phyloP scores from a whole-genome alignment of 2,797 vertebrate species.

The Karalla daura region DNA sequence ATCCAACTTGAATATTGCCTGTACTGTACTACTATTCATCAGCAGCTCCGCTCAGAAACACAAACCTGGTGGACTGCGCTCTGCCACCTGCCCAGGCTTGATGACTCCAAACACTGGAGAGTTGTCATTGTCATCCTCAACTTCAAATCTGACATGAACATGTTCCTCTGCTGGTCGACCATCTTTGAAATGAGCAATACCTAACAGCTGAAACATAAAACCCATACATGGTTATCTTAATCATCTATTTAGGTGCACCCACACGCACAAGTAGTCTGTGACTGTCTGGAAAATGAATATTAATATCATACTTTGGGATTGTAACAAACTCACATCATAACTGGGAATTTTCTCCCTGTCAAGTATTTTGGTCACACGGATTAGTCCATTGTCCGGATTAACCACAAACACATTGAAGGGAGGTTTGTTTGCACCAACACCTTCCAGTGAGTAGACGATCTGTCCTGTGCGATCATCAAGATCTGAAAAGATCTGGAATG shows the following conservation, averaged over 20 bases:
- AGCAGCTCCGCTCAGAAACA: no score
- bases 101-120: conserved; percentile 67
- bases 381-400: conserved; percentile 82
- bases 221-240: not conserved
- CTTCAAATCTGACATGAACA: conserved; percentile 85
- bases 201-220: conserved; percentile 81
- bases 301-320: no score
- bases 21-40: no score
- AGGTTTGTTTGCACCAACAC: conserved; percentile 81
- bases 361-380: conserved; percentile 86
- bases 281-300: no score
- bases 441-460: conserved; percentile 84
- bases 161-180: conserved; percentile 80
- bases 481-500: conserved; percentile 94
- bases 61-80: conserved; percentile 66
- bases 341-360: conserved; percentile 86
- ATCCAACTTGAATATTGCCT: not conserved
- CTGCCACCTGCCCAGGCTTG: conserved; percentile 35
- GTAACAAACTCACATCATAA: conserved; percentile 90
- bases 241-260: not conserved
- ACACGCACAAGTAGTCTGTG: not conserved
- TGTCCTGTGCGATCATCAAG: conserved; percentile 61
- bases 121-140: conserved; percentile 85
- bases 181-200: conserved; percentile 76
- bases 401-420: conserved; percentile 89